Conservation (phyloP, 2,113 vertebrate genomes). For the Dolichallabes microphthalmus region DNA sequence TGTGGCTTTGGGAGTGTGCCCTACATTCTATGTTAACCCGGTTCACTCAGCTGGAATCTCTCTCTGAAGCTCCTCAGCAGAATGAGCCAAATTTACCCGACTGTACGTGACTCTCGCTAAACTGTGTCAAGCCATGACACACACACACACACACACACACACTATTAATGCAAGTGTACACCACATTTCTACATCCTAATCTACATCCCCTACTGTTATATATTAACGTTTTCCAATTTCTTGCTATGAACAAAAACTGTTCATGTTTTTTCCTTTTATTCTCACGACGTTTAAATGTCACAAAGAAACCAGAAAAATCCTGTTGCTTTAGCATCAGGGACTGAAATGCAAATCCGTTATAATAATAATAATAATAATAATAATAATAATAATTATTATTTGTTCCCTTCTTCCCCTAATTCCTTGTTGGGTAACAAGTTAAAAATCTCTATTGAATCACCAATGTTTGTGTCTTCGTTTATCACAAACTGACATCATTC, state of each 20-base stretch:
- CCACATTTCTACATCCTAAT: background rate
- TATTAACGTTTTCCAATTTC: background rate
- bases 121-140: constrained; percentile 11
- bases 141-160: background rate
- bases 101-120: constrained; percentile 19
- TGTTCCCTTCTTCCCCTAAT: background rate
- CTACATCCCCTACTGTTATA: background rate
- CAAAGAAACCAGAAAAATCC: background rate
- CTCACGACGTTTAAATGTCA: background rate
- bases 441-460: background rate
- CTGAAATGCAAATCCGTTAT: background rate
- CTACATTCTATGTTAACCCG: constrained; percentile 26
- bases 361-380: too few species aligned
- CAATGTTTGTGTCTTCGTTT: background rate
- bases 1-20: constrained; percentile 23
- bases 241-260: background rate
- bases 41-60: constrained; percentile 35
- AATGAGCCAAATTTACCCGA: constrained; percentile 35
- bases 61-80: constrained; percentile 20
- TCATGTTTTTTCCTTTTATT: background rate
- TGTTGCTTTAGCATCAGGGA: background rate
- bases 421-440: background rate
- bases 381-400: background rate
- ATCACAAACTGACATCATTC: background rate
- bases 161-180: background rate